phyloP scores from a whole-genome alignment of 2,888 invertebrate genomes.

The Morpho achilles region DNA sequence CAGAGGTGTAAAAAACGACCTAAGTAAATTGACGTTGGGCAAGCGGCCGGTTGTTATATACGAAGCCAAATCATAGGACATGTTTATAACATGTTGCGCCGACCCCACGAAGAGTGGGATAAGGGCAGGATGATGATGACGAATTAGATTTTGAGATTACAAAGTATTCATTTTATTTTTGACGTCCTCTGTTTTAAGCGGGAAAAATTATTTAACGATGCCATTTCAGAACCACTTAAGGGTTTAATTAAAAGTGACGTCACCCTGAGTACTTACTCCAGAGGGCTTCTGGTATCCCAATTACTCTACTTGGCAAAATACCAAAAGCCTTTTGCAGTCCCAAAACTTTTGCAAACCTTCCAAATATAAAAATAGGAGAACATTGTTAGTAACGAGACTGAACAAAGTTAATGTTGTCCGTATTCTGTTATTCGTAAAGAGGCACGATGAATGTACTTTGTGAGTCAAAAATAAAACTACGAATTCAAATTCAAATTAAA shows the following conservation, averaged over 20 bases:
- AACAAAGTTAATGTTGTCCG: not conserved
- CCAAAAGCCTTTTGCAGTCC: constrained; percentile 15
- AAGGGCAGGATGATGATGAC: too few species aligned
- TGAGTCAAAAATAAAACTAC: too few species aligned
- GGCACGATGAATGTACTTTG: too few species aligned
- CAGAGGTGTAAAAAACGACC: too few species aligned
- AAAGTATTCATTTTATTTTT: not conserved
- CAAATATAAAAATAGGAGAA: not conserved
- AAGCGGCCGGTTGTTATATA: too few species aligned
- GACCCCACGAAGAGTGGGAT: too few species aligned
- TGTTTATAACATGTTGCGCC: too few species aligned
- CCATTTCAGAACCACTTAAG: constrained; percentile 12
- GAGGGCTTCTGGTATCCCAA: constrained; percentile 13
- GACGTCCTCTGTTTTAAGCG: constrained; percentile 3
- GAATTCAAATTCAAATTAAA: too few species aligned
- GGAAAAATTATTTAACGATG: constrained; percentile 11
- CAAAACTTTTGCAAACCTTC: constrained; percentile 7
- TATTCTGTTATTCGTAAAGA: not conserved
- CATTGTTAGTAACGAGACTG: too few species aligned
- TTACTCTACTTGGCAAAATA: constrained; percentile 16
- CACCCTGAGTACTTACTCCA: constrained; percentile 4
- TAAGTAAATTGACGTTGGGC: too few species aligned
- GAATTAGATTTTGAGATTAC: too few species aligned
- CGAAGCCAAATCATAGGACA: too few species aligned
- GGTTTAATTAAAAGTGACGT: constrained; percentile 13